phyloP scores from a whole-genome alignment of 2,888 invertebrate genomes.

The Eupithecia tripunctaria region DNA sequence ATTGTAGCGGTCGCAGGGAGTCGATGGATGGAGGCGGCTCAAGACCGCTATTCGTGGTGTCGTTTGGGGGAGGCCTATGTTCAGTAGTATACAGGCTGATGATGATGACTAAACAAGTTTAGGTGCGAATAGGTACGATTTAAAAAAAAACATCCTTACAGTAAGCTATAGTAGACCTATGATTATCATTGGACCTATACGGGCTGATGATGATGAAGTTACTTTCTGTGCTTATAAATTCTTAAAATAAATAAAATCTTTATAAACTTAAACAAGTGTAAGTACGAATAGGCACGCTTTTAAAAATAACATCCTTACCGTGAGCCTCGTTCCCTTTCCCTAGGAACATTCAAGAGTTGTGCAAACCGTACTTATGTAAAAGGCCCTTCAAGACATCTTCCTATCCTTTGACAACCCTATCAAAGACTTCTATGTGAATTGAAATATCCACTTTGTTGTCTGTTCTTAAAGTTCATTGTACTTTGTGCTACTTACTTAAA shows the following conservation, averaged over 20 bases:
- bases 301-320: background rate
- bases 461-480: background rate
- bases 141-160: no score
- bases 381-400: background rate
- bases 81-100: no score
- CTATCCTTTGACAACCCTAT: constrained; percentile 1
- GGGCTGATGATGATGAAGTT: no score
- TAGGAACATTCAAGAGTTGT: background rate
- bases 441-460: background rate
- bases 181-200: no score
- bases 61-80: no score
- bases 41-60: no score
- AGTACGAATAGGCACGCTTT: background rate
- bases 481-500: background rate
- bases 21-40: no score
- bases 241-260: no score
- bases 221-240: background rate
- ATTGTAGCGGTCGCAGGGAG: no score
- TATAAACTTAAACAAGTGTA: background rate
- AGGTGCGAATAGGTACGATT: no score
- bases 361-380: background rate
- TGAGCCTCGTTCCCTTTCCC: background rate
- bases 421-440: background rate
- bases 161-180: no score
- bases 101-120: no score